Evolutionary conservation across 2,113 vertebrate genomes (phyloP).

Genomic region (Hyaena hyaena): DNA sequence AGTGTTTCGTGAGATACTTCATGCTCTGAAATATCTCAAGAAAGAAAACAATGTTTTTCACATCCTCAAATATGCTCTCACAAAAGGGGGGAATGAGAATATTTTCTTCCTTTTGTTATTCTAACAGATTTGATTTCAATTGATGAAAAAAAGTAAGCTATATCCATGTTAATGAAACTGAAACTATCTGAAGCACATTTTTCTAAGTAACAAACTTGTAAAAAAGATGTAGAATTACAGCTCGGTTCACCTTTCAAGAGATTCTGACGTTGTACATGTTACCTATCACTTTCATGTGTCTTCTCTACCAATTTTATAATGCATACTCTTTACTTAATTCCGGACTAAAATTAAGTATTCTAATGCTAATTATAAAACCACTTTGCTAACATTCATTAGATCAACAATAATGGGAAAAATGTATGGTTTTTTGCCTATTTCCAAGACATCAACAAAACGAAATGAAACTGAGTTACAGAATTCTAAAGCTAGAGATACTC

Average conservation of each 20-base stretch:
- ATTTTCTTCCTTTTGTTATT: not conserved
- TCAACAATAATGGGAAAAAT: not conserved
- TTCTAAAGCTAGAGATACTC: not conserved
- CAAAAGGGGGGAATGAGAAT: not conserved
- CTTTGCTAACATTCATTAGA: not conserved
- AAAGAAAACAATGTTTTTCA: not conserved
- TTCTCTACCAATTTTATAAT: not conserved
- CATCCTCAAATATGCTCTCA: not conserved
- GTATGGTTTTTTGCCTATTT: not conserved
- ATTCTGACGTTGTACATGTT: not conserved
- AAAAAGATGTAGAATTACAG: constrained; percentile 17
- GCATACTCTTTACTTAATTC: not conserved
- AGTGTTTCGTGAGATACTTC: not conserved
- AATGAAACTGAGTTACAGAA: not conserved
- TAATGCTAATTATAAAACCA: not conserved
- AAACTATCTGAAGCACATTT: not conserved
- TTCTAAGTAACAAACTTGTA: not conserved
- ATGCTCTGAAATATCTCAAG: not conserved
- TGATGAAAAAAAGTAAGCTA: not conserved
- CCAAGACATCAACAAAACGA: not conserved
- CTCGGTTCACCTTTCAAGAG: not conserved
- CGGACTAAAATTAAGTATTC: not conserved
- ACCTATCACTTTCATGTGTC: not conserved
- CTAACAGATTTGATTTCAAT: constrained; percentile 24
- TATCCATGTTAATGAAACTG: not conserved